Evolutionary conservation across 2,888 invertebrate genomes (phyloP), one percentile per base, ranked within the genome.

Genomic region (Polymixis flavicincta): DNA sequence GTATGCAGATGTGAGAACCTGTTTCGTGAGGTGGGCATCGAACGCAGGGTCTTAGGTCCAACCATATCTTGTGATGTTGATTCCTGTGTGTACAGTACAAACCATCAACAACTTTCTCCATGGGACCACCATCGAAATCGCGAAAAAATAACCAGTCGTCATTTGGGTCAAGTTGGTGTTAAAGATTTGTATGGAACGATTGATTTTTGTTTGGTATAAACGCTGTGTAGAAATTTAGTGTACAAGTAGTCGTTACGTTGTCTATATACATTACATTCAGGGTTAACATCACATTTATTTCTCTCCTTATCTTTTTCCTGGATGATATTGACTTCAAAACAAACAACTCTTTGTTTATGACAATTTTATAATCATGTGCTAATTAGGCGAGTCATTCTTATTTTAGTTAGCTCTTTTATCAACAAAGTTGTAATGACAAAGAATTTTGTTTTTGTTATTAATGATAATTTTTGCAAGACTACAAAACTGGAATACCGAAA

Each of bases 371-470:
- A 17, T n/a, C 22, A 32, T 55, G 14, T 9, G 9, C 9, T 45
- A 22, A 13, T 55, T 28, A 25, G n/a, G n/a, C n/a, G n/a, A 14
- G 52, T 42, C 0, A 37, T 65, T 52, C 28, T 52, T 64, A 42
- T 17, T 52, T 25, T 37, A 22, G 25, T 25, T 3, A 42, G n/a
- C 6, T 42, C n/a, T n/a, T 45, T 71, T n/a, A 71, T 68, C 3
- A 69, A 48, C 25, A 25, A 55, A 48, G 55, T 48, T 70, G 32
- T 48, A 25, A 17, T 17, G 19, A 69, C 32, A 71, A 48, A 55
- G 19, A 32, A 25, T n/a, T 8, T 19, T 32, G 19, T 68, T 69
- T 9, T 32, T 42, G n/a, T 60, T 32, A 48, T 14, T 45, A 32
- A n/a, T 0, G n/a, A 67, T 45, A 55, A 54, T 17, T 63, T 63